Percentiles rank a stretch among this genome's conserved stretches.
Evolutionary conservation across 1,140 invertebrate species (phyloP).

Genomic region (Sminthurinus signatus): DNA sequence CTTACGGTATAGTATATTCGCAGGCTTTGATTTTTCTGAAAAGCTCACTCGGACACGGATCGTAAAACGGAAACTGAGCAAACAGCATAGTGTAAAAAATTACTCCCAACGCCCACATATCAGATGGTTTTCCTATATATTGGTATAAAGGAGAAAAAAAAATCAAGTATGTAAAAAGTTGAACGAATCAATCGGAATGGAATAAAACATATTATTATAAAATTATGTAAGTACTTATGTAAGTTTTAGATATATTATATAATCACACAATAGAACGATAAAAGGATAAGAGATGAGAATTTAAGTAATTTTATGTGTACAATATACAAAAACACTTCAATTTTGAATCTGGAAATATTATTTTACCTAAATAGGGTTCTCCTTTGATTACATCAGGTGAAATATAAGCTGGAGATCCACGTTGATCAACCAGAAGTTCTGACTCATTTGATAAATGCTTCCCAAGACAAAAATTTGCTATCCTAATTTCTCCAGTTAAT

Average conservation of each 20-base stretch:
- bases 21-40: conserved; percentile 69
- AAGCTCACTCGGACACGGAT: conserved; percentile 66
- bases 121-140: conserved; percentile 67
- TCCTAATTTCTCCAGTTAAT: conserved; percentile 59
- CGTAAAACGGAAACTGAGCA: conserved; percentile 81
- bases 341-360: background rate
- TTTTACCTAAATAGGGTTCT: conserved; percentile 57
- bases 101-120: conserved; percentile 81
- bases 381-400: conserved; percentile 75
- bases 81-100: conserved; percentile 78
- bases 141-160: too few species aligned
- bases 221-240: background rate
- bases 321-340: background rate
- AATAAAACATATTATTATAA: conserved; percentile 5
- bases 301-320: background rate
- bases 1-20: conserved; percentile 61
- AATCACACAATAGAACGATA: too few species aligned
- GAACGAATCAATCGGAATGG: too few species aligned
- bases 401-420: conserved; percentile 77
- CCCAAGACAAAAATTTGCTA: conserved; percentile 77
- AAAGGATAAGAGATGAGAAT: background rate
- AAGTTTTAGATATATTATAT: background rate
- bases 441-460: conserved; percentile 68
- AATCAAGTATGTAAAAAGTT: too few species aligned
- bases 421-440: conserved; percentile 68